Conservation (phyloP, 1,140 invertebrate genomes). For the Platyscapa corneri region DNA sequence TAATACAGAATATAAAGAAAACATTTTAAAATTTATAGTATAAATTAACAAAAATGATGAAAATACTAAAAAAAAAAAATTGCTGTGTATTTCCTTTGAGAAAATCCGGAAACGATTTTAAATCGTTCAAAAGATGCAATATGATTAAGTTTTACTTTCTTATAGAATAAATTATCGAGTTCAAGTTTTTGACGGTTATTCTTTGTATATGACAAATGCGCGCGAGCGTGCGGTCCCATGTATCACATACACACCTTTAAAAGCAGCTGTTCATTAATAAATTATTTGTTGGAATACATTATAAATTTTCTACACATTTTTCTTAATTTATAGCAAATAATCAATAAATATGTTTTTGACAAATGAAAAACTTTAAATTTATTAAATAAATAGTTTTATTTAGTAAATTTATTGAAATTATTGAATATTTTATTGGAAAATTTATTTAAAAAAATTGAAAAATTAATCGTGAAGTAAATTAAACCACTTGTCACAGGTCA, state of each 20-base stretch:
- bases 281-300: not conserved
- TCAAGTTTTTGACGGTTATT: not conserved
- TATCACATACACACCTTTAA: not conserved
- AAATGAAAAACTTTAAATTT: not conserved
- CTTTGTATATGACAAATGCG: not conserved
- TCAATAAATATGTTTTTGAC: not conserved
- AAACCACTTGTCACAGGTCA: not conserved
- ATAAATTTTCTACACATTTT: not conserved
- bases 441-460: too few relatives aligned
- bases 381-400: too few relatives aligned
- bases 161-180: not conserved
- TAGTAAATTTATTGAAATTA: too few relatives aligned
- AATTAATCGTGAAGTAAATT: not conserved
- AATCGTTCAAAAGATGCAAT: not conserved
- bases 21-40: not conserved
- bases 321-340: not conserved
- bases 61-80: not conserved
- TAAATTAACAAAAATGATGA: not conserved
- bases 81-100: not conserved
- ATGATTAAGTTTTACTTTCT: not conserved
- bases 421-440: too few relatives aligned
- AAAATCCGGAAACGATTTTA: not conserved
- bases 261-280: not conserved
- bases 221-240: too few relatives aligned
- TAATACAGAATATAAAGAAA: not conserved